Evolutionary conservation across 1,140 invertebrate species (phyloP).

Genomic region (Chironomus striatipennis): DNA sequence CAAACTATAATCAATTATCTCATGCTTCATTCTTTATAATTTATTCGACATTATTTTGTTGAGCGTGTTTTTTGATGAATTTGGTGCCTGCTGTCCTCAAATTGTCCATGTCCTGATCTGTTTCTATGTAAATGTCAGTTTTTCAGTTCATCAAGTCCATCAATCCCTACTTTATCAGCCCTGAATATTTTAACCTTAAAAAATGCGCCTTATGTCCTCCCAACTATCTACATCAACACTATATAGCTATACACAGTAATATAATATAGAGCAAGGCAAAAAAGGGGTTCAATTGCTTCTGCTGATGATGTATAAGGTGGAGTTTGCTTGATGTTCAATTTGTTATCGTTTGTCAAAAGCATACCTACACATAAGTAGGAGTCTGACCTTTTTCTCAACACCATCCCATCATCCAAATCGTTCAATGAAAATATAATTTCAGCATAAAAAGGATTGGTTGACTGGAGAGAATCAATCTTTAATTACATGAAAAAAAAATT

Average conservation of each 20-base stretch:
- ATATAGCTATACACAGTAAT: background rate
- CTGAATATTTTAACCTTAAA: no score
- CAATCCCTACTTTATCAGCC: no score
- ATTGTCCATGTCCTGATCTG: no score
- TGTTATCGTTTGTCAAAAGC: slow-evolving; percentile 15
- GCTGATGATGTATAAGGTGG: slow-evolving; percentile 16
- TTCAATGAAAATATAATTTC: background rate
- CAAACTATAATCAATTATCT: slow-evolving; percentile 10
- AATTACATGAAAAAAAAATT: background rate
- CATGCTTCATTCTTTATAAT: background rate
- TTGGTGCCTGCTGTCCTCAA: no score
- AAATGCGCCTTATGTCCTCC: no score
- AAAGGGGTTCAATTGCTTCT: slow-evolving; percentile 1
- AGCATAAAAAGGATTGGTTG: no score
- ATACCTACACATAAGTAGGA: background rate
- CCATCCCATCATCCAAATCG: background rate
- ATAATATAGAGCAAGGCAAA: background rate
- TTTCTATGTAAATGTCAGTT: no score
- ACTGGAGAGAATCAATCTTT: slow-evolving; percentile 11
- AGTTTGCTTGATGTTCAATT: slow-evolving; percentile 21
- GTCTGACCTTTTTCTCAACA: background rate
- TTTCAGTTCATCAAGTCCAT: no score
- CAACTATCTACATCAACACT: no score
- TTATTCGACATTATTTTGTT: background rate
- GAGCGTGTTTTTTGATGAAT: no score